Evolutionary conservation across 2,888 invertebrate genomes (phyloP).

Genomic region (Sipha maydis): DNA sequence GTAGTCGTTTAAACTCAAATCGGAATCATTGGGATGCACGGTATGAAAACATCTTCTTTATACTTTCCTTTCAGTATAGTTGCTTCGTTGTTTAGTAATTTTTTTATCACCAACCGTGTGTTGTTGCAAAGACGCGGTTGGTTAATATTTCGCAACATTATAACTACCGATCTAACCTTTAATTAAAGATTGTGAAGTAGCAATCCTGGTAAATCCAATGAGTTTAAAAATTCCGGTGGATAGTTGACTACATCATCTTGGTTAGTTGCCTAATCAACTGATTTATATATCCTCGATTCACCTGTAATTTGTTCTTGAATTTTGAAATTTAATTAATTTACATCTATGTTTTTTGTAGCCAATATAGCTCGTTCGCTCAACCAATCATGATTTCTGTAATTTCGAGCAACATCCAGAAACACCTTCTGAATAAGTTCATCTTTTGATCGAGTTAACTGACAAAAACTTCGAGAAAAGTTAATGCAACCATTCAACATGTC

Average conservation of each 20-base stretch:
- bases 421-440: slow-evolving; percentile 30
- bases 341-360: slow-evolving; percentile 64
- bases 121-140: slow-evolving; percentile 14
- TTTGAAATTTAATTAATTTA: slow-evolving; percentile 66
- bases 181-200: slow-evolving; percentile 29
- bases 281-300: slow-evolving; percentile 62
- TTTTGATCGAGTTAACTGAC: slow-evolving; percentile 64
- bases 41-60: too few species aligned
- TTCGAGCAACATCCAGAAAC: slow-evolving; percentile 17
- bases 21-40: too few species aligned
- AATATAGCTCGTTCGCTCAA: slow-evolving; percentile 38
- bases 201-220: slow-evolving; percentile 35
- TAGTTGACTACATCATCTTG: slow-evolving; percentile 20
- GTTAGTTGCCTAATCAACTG: slow-evolving; percentile 7
- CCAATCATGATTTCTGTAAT: slow-evolving; percentile 41
- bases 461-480: slow-evolving; percentile 65
- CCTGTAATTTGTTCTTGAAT: slow-evolving; percentile 65
- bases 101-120: slow-evolving; percentile 12
- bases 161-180: slow-evolving; percentile 15
- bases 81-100: slow-evolving; percentile 18
- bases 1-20: slow-evolving; percentile 65
- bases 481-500: slow-evolving; percentile 65
- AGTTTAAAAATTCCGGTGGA: slow-evolving; percentile 42
- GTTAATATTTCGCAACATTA: slow-evolving; percentile 27
- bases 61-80: too few species aligned